Evolutionary conservation across 2,113 vertebrate species (phyloP).

Genomic region (Procapra przewalskii): DNA sequence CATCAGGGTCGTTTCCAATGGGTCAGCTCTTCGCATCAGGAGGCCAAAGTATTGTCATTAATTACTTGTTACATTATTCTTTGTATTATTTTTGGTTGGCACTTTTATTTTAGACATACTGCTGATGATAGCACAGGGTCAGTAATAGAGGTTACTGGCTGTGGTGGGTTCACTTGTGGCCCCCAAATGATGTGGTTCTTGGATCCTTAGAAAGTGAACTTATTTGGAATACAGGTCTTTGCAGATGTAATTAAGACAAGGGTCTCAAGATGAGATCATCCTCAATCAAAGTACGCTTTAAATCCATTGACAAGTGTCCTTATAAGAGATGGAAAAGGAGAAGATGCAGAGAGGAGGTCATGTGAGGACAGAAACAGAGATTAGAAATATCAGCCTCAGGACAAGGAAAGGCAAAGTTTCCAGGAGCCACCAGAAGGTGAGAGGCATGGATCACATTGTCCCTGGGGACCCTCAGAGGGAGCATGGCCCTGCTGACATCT

Average conservation of each 20-base stretch:
- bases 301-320: background rate
- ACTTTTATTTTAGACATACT: background rate
- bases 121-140: background rate
- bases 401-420: background rate
- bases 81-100: background rate
- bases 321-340: background rate
- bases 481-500: background rate
- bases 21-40: too few species aligned
- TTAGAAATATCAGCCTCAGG: background rate
- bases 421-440: background rate
- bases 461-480: background rate
- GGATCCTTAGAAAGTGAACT: background rate
- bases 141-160: background rate
- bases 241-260: background rate
- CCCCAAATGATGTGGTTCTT: background rate
- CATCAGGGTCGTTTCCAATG: too few species aligned
- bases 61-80: background rate
- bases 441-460: background rate
- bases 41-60: background rate
- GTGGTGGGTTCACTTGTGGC: background rate
- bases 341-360: background rate
- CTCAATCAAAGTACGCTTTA: background rate
- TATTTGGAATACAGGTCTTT: background rate
- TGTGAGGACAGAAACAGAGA: background rate
- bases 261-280: background rate